Evolutionary conservation across 1,140 invertebrate species (phyloP).

Genomic region (Scaptomyza hsui): DNA sequence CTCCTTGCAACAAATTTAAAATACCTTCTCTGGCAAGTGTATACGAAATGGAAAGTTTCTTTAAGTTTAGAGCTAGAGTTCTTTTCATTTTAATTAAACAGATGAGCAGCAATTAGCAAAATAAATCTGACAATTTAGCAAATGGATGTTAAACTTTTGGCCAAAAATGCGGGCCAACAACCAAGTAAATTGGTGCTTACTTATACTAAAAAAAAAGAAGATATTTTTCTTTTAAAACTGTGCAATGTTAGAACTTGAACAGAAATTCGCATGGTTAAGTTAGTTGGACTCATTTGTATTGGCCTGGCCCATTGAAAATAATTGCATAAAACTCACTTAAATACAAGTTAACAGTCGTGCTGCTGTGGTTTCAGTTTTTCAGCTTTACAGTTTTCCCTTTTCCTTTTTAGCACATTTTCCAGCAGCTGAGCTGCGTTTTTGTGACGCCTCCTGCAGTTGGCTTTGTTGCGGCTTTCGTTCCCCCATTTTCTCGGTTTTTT

Average conservation of each 20-base stretch:
- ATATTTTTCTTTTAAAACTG: neutral
- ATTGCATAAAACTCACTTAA: constrained; percentile 54
- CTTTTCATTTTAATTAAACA: constrained; percentile 82
- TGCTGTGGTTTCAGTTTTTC: constrained; percentile 17
- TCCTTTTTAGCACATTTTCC: constrained; percentile 17
- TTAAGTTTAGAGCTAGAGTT: constrained; percentile 62
- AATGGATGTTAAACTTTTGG: constrained; percentile 44
- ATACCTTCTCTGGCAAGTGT: neutral
- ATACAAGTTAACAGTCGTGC: constrained; percentile 49
- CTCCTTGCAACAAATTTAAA: no score
- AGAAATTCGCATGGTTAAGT: constrained; percentile 20
- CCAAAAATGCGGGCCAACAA: constrained; percentile 31
- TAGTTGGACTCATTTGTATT: constrained; percentile 12
- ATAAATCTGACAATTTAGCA: constrained; percentile 80
- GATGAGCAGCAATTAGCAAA: constrained; percentile 82
- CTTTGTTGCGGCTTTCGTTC: constrained; percentile 58
- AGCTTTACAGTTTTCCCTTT: constrained; percentile 28
- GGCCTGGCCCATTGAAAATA: constrained; percentile 1
- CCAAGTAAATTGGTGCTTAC: constrained; percentile 1
- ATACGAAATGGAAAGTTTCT: constrained; percentile 31
- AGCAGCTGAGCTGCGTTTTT: constrained; percentile 16
- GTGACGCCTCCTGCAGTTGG: constrained; percentile 28
- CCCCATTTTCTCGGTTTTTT: neutral
- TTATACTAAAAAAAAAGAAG: constrained; percentile 5
- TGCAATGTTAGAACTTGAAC: constrained; percentile 43